These are phyloP conservation scores for Cyaniris semiargus DNA, from an alignment of 2,888 invertebrate species.

Conservation along the genomic window DNA sequence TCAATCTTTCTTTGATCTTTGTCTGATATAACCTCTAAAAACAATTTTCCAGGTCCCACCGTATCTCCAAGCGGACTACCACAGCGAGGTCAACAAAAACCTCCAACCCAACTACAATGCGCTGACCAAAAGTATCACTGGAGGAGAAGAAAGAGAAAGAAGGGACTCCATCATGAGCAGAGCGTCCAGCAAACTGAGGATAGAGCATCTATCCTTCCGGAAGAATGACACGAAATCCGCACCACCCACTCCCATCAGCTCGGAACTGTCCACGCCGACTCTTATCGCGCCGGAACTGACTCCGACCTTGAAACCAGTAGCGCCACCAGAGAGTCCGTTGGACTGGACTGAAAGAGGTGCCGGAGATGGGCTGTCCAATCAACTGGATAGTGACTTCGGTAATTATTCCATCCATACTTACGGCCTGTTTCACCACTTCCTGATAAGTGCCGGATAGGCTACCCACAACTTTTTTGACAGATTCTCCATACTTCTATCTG, in stretches of 20 bases:
- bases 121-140: constrained; percentile 63
- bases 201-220: constrained; percentile 70
- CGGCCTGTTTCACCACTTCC: too few relatives aligned
- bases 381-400: constrained; percentile 93
- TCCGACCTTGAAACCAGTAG: constrained; percentile 53
- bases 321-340: constrained; percentile 73
- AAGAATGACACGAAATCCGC: constrained; percentile 61
- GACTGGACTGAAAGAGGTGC: constrained; percentile 88
- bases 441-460: too few relatives aligned
- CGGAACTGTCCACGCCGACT: constrained; percentile 52
- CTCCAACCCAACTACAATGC: constrained; percentile 72
- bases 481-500: too few relatives aligned
- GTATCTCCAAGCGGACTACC: constrained; percentile 86
- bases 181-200: constrained; percentile 70
- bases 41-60: constrained; percentile 82
- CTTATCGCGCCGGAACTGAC: constrained; percentile 42
- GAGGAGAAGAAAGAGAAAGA: constrained; percentile 65
- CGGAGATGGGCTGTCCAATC: constrained; percentile 92
- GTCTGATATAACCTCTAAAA: too few relatives aligned
- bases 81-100: constrained; percentile 75
- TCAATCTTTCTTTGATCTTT: too few relatives aligned
- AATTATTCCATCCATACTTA: constrained; percentile 42
- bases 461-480: too few relatives aligned
- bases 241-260: constrained; percentile 58
- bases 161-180: constrained; percentile 73